Evolutionary conservation across 92 coral and sea anemone species (phyloP).

Genomic region (Epizoanthus scotinus): DNA sequence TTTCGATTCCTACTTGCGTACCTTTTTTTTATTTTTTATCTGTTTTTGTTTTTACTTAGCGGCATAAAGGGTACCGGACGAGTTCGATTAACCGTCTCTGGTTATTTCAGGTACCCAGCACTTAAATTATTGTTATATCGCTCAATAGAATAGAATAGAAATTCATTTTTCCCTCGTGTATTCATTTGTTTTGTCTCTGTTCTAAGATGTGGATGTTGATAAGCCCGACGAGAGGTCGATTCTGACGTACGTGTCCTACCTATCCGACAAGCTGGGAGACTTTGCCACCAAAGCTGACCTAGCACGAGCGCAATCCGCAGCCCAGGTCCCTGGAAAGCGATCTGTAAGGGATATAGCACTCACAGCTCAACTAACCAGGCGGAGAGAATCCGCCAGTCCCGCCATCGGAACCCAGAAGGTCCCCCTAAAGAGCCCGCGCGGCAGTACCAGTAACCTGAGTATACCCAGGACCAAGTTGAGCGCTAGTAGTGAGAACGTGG

Average conservation of each 20-base stretch:
- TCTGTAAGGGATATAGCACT: constrained; percentile 52
- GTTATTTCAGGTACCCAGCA: no score
- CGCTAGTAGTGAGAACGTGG: constrained; percentile 24
- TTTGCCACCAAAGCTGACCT: constrained; percentile 44
- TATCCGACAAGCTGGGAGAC: constrained; percentile 72
- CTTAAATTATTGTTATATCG: no score
- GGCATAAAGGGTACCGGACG: no score
- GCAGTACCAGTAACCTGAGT: constrained; percentile 7
- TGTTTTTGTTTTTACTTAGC: no score
- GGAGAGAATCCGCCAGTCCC: constrained; percentile 30
- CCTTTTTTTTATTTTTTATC: no score
- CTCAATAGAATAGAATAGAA: no score
- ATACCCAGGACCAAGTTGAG: neutral
- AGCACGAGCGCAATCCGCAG: constrained; percentile 58
- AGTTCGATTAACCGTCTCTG: no score
- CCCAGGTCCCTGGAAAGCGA: constrained; percentile 59
- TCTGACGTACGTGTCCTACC: constrained; percentile 71
- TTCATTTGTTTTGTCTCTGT: neutral
- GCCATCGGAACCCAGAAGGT: constrained; percentile 25
- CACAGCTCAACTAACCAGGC: constrained; percentile 42
- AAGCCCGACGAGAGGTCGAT: constrained; percentile 85
- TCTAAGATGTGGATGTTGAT: constrained; percentile 79
- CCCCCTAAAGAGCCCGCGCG: neutral
- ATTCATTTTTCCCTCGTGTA: neutral
- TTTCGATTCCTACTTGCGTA: no score